Evolutionary conservation across 2,113 vertebrate species (phyloP), one percentile per base, ranked within the genome.

Genomic region (Ptilonorhynchus violaceus): DNA sequence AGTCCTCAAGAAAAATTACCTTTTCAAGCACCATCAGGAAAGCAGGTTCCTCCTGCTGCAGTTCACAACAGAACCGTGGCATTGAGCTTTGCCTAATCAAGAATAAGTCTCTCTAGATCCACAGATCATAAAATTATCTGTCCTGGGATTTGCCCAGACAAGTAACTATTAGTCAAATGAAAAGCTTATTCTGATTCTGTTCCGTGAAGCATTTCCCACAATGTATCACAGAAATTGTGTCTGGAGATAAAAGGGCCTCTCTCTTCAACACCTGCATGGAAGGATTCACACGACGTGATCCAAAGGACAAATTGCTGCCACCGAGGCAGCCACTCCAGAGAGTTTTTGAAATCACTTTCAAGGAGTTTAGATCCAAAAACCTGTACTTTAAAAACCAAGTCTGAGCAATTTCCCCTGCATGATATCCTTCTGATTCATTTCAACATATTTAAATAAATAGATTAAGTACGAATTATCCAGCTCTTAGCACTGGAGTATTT

Each of bases 101-200:
- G 76, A 95, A 5, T 84, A 87, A 96, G 41, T 67, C 92, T 60
- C 93, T 70, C 90, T 28, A 85, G 76, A 93, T 52, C 85, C 79
- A 89, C 72, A 93, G 92, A 92, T 96, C 88, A 85, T 92, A 87
- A 94, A 95, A 75, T 78, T 33, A 91, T 39, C 93, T 86, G 2
- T 24, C 90, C 75, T 68, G 93, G 88, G 96, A 92, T 93, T 94
- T 93, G 68, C 60, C 74, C 76, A 86, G 90, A 88, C 90, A 93
- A 87, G 83, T 58, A 64, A 63, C 82, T 79, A 83, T 93, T 72
- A 94, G 72, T 85, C 85, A 95, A 75, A 94, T 58, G 85, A 91
- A 94, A 95, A 92, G 85, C 83, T 93, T 49, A 25, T 55, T 83
- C 92, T 74, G 85, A 78, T 74, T 91, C 75, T 85, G 79, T 84